phyloP scores from a whole-genome alignment of 2,797 vertebrate genomes.

The Crocidura indochinensis region DNA sequence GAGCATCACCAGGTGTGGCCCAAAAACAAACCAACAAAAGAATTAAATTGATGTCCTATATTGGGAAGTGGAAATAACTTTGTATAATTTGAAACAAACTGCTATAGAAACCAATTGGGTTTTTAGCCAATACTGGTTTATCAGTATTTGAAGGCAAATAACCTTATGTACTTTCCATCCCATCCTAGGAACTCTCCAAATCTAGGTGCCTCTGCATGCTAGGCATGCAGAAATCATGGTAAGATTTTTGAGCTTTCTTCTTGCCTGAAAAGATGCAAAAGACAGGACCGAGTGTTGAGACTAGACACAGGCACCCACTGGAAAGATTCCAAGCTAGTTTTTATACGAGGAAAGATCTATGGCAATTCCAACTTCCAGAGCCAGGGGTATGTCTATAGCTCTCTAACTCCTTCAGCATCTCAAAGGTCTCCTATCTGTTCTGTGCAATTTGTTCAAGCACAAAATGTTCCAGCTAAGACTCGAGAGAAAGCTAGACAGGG shows the following conservation, averaged over 20 bases:
- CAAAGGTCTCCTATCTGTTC: constrained; percentile 5
- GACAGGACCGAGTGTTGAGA: background rate
- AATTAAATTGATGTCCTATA: background rate
- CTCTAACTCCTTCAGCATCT: background rate
- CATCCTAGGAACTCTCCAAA: background rate
- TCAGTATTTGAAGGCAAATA: constrained; percentile 4
- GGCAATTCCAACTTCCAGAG: background rate
- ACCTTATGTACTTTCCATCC: background rate
- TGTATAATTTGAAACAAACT: background rate
- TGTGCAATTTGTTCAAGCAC: background rate
- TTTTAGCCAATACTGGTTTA: constrained; percentile 19
- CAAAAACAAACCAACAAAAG: too few relatives aligned
- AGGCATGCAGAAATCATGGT: too few relatives aligned
- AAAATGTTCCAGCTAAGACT: background rate
- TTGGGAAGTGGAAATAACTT: background rate
- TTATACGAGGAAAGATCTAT: background rate
- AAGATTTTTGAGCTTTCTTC: constrained; percentile 11
- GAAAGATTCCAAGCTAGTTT: background rate
- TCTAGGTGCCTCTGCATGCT: background rate
- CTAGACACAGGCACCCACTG: background rate
- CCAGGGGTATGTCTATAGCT: background rate
- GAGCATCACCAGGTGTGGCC: too few relatives aligned
- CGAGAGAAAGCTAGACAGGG: background rate
- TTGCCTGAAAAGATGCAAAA: constrained; percentile 12
- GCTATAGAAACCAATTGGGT: background rate